Evolutionary conservation across 2,797 vertebrate species (phyloP).

Genomic region (Sebastes diaconus): DNA sequence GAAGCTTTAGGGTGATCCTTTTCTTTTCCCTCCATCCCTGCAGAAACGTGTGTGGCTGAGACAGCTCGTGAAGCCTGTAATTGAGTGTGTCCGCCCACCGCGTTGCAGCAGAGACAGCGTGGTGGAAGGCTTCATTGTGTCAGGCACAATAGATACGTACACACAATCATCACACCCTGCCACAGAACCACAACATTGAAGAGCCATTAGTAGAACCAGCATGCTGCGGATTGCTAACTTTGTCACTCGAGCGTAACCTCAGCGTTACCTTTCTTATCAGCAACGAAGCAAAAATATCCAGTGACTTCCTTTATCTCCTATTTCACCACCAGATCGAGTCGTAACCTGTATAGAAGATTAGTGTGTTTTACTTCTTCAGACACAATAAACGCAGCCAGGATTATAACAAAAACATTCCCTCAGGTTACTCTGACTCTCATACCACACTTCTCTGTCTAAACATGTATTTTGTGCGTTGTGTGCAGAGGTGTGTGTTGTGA

Average conservation of each 20-base stretch:
- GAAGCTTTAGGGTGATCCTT: background rate
- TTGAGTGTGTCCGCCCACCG: constrained; percentile 83
- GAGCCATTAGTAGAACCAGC: constrained; percentile 17
- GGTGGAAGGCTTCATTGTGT: constrained; percentile 68
- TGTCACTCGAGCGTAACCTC: background rate
- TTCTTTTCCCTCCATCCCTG: background rate
- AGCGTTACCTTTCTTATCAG: background rate
- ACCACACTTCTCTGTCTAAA: background rate
- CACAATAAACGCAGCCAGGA: background rate
- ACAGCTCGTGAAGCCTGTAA: constrained; percentile 78
- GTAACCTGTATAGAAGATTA: background rate
- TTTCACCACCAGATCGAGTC: background rate
- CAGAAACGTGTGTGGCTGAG: constrained; percentile 38
- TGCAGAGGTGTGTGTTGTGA: background rate
- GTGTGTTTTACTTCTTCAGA: background rate
- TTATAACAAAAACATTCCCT: background rate
- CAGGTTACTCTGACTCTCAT: background rate
- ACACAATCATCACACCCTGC: constrained; percentile 44
- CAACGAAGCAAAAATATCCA: background rate
- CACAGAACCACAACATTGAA: background rate
- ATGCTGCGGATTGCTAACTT: background rate
- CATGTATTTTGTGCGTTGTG: background rate
- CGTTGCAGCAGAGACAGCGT: constrained; percentile 66
- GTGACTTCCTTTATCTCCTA: background rate
- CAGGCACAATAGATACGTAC: constrained; percentile 60